Percentiles rank a stretch among this genome's conserved stretches.
Evolutionary conservation across 2,797 vertebrate genomes (phyloP).

Genomic region (Tolypeutes matacus): DNA sequence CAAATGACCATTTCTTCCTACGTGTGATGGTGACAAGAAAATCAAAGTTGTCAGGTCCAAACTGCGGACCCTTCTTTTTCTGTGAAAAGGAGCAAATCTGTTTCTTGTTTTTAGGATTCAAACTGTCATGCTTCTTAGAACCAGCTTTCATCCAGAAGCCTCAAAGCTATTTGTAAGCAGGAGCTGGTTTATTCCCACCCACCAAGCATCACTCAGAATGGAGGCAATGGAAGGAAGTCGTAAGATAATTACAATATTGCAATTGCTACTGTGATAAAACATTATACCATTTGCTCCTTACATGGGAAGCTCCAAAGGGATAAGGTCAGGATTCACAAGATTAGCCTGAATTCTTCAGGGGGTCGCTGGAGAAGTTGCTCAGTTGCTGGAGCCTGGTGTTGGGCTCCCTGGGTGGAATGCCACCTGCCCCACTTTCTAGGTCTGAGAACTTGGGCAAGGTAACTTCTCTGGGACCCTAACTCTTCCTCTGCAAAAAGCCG

Average conservation of each 20-base stretch:
- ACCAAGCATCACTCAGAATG: neutral
- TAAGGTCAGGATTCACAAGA: neutral
- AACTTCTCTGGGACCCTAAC: neutral
- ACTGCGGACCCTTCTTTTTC: neutral
- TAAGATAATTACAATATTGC: neutral
- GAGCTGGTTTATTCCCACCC: neutral
- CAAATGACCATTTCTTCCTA: slow-evolving; percentile 49
- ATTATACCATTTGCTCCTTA: neutral
- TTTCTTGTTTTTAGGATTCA: neutral
- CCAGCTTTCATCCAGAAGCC: neutral
- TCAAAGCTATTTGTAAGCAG: slow-evolving; percentile 26
- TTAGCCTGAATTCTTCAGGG: neutral
- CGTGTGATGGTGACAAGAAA: neutral
- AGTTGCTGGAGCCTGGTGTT: neutral
- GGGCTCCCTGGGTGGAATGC: neutral
- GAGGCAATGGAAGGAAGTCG: neutral
- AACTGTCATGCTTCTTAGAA: neutral
- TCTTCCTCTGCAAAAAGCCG: neutral
- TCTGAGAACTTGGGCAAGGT: neutral
- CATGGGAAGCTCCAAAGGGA: neutral
- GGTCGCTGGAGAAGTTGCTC: neutral
- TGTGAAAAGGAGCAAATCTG: slow-evolving; percentile 12
- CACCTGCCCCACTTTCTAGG: neutral
- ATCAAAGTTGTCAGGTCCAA: neutral
- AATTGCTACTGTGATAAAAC: neutral